These are phyloP conservation scores for Gerris lacustris DNA, from an alignment of 2,888 invertebrate species.

Conservation along the genomic window DNA sequence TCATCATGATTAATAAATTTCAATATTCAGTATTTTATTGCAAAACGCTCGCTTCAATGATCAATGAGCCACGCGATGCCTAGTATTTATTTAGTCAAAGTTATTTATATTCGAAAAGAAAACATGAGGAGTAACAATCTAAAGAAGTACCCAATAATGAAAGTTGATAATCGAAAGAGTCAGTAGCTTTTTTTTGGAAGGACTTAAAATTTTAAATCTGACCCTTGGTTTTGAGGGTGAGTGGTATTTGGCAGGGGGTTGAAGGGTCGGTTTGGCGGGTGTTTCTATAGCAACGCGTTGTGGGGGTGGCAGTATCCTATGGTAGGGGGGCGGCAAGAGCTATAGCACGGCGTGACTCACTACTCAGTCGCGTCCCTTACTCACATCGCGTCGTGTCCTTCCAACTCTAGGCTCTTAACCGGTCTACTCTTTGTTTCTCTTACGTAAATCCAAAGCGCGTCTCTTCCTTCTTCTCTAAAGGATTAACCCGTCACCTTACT, in stretches of 20 bases:
- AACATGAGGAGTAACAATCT: too few relatives aligned
- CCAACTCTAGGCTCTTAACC: background rate
- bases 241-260: slow-evolving; percentile 3
- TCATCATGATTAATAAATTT: too few relatives aligned
- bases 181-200: background rate
- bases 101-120: too few relatives aligned
- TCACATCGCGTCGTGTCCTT: background rate
- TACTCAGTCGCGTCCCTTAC: background rate
- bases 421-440: background rate
- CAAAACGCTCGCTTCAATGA: too few relatives aligned
- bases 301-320: background rate
- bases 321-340: background rate
- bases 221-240: background rate
- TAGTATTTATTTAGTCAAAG: too few relatives aligned
- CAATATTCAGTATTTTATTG: too few relatives aligned
- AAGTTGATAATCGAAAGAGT: too few relatives aligned
- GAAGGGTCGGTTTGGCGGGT: background rate
- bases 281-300: background rate
- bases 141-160: too few relatives aligned
- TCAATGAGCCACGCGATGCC: too few relatives aligned
- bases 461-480: background rate
- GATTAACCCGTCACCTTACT: background rate
- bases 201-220: background rate
- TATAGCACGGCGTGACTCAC: background rate
- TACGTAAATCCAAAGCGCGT: background rate